Evolutionary conservation across 2,113 vertebrate species (phyloP).

Genomic region (Takifugu flavidus): DNA sequence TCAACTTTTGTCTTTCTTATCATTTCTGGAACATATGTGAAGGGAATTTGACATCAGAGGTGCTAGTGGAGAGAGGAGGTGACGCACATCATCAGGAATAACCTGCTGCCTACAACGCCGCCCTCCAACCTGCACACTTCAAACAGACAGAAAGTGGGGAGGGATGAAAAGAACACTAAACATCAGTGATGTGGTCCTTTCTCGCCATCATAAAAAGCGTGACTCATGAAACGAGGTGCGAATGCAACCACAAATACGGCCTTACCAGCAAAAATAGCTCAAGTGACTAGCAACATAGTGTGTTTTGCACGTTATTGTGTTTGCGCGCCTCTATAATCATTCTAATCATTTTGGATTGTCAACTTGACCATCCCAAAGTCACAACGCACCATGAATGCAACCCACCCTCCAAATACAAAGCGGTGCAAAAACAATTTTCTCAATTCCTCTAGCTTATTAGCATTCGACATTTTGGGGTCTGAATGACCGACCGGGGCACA

Average conservation of each 20-base stretch:
- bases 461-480: background rate
- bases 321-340: too few relatives aligned
- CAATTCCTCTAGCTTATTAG: background rate
- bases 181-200: conserved; percentile 13
- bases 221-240: conserved; percentile 40
- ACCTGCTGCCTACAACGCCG: conserved; percentile 42
- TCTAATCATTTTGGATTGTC: too few relatives aligned
- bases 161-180: conserved; percentile 19
- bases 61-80: conserved; percentile 12
- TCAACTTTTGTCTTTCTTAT: background rate
- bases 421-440: too few relatives aligned
- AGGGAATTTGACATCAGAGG: background rate
- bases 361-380: too few relatives aligned
- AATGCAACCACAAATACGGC: too few relatives aligned
- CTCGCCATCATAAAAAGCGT: conserved; percentile 22
- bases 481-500: conserved; percentile 4
- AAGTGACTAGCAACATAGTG: too few relatives aligned
- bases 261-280: too few relatives aligned
- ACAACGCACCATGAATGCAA: too few relatives aligned
- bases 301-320: too few relatives aligned
- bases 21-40: background rate
- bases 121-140: conserved; percentile 39
- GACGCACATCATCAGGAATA: conserved; percentile 44
- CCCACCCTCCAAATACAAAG: too few relatives aligned
- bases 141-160: conserved; percentile 35